Evolutionary conservation across 2,113 vertebrate genomes (phyloP), one percentile per base, ranked within the genome.

Genomic region (Lophius piscatorius): DNA sequence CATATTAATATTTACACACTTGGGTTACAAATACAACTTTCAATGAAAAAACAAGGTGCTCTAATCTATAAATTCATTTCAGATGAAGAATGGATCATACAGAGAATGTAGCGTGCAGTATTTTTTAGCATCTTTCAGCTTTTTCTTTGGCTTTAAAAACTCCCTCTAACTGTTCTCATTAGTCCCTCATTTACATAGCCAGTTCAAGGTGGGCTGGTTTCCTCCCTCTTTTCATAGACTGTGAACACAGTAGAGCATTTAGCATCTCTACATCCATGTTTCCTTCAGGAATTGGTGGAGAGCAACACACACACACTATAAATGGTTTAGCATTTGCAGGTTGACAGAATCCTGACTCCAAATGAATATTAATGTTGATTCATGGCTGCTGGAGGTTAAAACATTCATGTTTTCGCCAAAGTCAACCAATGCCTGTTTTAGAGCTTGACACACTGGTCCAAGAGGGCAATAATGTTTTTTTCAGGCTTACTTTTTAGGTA

Each of bases 311-410:
- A 56, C 33, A 11, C 21, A 14, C 18, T 28, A 44, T 16, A 7
- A 20, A n/a, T 41, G 24, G 24, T 42, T 20, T 22, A 5, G 18
- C 11, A 48, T 70, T 29, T 60, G 26, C 63, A 50, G 17, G 41
- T 58, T 10, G n/a, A 35, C 11, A 39, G 41, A 36, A 36, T 18
- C 31, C 26, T 3, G 1, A 40, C 23, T n/a, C n/a, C 9, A 22
- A 31, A 29, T 39, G 12, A 40, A 39, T 49, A 7, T 33, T 17
- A 14, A 38, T 23, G 36, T n/a, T 31, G 29, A 23, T 46, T 10
- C 14, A 9, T 46, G 24, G 39, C 14, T 14, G 24, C 23, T 29
- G 22, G 18, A 44, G 6, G 10, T 44, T 20, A 20, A 5, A 42
- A 45, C 4, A 36, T 12, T 16, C 28, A 51, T 26, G 8, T 8